Percentiles rank a stretch among this genome's conserved stretches.
These are phyloP conservation scores for Miltochrista miniata DNA, from an alignment of 2,888 invertebrate species.

Conservation along the genomic window DNA sequence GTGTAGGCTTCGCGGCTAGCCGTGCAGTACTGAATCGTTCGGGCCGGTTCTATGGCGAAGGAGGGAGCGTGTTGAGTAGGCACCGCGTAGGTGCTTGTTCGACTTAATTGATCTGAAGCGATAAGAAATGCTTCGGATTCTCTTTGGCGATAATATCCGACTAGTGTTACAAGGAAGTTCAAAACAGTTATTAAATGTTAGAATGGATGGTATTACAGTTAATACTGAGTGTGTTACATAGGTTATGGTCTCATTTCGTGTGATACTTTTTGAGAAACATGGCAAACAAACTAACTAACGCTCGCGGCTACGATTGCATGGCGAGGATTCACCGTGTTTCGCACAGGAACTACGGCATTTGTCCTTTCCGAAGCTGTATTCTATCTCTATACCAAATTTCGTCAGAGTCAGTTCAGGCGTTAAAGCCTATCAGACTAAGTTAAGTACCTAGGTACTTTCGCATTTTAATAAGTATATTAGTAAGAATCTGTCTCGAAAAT, in stretches of 20 bases:
- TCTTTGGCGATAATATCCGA: constrained; percentile 20
- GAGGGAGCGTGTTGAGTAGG: constrained; percentile 45
- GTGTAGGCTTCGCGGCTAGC: constrained; percentile 74
- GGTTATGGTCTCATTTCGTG: background rate
- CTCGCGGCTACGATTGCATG: too few relatives aligned
- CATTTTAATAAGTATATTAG: too few relatives aligned
- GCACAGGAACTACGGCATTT: too few relatives aligned
- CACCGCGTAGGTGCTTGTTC: constrained; percentile 63
- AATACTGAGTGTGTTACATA: constrained; percentile 1
- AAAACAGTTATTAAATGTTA: constrained; percentile 19
- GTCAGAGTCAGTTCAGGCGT: too few relatives aligned
- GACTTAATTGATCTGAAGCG: constrained; percentile 67
- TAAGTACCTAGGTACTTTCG: too few relatives aligned
- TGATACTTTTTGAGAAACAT: too few relatives aligned
- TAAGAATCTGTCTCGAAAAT: too few relatives aligned
- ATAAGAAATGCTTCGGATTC: constrained; percentile 53
- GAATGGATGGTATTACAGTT: constrained; percentile 12
- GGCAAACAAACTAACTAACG: too few relatives aligned
- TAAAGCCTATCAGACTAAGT: too few relatives aligned
- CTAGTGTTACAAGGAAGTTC: constrained; percentile 21
- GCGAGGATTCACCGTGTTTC: too few relatives aligned
- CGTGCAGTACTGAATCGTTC: constrained; percentile 62
- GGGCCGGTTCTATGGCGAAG: constrained; percentile 22
- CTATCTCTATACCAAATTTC: too few relatives aligned
- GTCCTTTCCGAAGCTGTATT: too few relatives aligned